Percentiles rank a stretch among this genome's conserved stretches.
Conservation (phyloP, 2,888 invertebrate genomes). For the Caenorhabditis macrosperma region DNA sequence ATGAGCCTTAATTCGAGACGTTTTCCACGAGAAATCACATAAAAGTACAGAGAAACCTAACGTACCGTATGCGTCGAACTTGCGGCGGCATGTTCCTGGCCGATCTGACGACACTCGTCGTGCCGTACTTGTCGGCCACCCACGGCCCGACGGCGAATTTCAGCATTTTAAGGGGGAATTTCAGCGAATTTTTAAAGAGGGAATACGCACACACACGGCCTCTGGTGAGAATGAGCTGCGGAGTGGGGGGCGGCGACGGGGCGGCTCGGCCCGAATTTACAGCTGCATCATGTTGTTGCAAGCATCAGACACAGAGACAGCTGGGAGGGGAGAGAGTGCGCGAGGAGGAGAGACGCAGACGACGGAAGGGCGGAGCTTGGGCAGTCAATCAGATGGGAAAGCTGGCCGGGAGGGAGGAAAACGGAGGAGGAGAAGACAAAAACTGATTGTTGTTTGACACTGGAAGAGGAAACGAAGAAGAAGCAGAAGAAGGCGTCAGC, state of each 20-base stretch:
- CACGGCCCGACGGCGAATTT: constrained; percentile 75
- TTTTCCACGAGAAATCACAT: neutral
- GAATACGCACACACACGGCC: too few species aligned
- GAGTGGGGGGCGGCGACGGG: neutral
- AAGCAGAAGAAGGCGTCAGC: constrained; percentile 48
- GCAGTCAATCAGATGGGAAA: constrained; percentile 49
- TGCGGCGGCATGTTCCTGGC: constrained; percentile 26
- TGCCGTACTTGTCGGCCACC: constrained; percentile 68
- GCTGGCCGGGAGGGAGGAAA: constrained; percentile 23
- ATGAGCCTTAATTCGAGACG: too few species aligned
- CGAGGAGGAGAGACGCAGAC: constrained; percentile 28
- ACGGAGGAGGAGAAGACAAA: constrained; percentile 30
- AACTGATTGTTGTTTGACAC: constrained; percentile 56
- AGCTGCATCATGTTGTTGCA: constrained; percentile 50
- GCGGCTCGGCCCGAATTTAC: constrained; percentile 38
- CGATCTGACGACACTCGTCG: constrained; percentile 11
- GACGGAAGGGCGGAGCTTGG: constrained; percentile 34
- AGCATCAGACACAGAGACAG: constrained; percentile 19
- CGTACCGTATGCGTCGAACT: constrained; percentile 51
- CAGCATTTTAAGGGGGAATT: constrained; percentile 66
- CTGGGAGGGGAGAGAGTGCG: constrained; percentile 5
- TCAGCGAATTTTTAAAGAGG: neutral
- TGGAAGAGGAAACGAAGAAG: constrained; percentile 36
- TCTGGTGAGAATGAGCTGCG: constrained; percentile 17
- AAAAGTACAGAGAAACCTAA: neutral